A percentile compares a stretch with the other conserved stretches of the same genome.
These are phyloP conservation scores for Pyrrhia umbra DNA, from an alignment of 2,888 invertebrate genomes.

Conservation along the genomic window DNA sequence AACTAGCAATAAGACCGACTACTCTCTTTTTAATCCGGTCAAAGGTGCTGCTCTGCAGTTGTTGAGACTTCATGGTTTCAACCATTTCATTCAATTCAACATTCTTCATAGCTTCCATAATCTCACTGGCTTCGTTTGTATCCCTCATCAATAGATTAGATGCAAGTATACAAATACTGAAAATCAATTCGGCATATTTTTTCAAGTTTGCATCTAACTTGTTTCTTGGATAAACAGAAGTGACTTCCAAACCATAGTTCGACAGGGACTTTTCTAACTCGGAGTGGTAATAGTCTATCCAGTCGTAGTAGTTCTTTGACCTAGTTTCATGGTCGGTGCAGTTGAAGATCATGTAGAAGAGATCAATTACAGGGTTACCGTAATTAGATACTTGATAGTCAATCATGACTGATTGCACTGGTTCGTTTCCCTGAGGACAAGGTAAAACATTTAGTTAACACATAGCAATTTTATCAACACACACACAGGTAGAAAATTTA, in stretches of 20 bases:
- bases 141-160: conserved; percentile 24
- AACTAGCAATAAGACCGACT: conserved; percentile 24
- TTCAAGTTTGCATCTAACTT: conserved; percentile 61
- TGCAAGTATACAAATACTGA: conserved; percentile 1
- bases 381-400: conserved; percentile 52
- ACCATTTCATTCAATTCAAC: neutral
- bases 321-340: conserved; percentile 68
- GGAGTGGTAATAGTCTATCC: conserved; percentile 67
- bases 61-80: conserved; percentile 2
- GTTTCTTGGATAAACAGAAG: conserved; percentile 59
- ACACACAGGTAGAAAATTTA: neutral
- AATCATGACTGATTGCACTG: conserved; percentile 25
- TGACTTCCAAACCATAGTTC: conserved; percentile 59
- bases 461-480: too few relatives aligned
- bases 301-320: conserved; percentile 60
- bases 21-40: conserved; percentile 20
- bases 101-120: neutral
- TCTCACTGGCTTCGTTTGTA: conserved; percentile 9
- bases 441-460: neutral
- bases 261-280: conserved; percentile 60
- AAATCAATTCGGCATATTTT: neutral
- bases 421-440: conserved; percentile 3
- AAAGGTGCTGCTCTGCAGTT: neutral
- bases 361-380: conserved; percentile 64
- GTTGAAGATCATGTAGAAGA: conserved; percentile 66